Percentiles rank a stretch among this genome's conserved stretches.
phyloP scores from a whole-genome alignment of 2,113 vertebrate species.

The Muntiacus reevesi region DNA sequence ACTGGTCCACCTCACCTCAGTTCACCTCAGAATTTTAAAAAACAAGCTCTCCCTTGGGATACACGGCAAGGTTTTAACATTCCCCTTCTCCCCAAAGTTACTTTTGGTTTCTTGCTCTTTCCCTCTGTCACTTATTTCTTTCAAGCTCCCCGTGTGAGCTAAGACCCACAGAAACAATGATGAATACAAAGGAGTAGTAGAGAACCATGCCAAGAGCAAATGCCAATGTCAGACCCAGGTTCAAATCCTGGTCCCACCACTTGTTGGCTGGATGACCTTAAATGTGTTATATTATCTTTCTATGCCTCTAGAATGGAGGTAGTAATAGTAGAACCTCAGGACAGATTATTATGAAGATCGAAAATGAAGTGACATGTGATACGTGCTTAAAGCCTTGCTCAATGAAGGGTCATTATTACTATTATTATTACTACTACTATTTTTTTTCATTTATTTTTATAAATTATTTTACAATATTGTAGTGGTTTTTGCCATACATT shows the following conservation, averaged over 20 bases:
- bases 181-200: accelerated
- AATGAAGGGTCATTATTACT: neutral
- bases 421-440: neutral
- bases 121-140: neutral
- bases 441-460: too few relatives aligned
- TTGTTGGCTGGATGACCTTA: neutral
- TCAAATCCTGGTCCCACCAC: neutral
- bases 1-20: accelerated
- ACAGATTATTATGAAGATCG: neutral
- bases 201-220: accelerated
- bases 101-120: neutral
- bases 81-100: neutral
- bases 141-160: neutral
- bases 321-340: accelerated
- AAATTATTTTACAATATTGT: too few relatives aligned
- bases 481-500: too few relatives aligned
- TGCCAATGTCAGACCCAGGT: accelerated
- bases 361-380: accelerated
- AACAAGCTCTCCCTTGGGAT: neutral
- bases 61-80: accelerated
- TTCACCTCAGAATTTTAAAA: neutral
- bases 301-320: neutral
- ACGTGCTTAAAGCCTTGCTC: neutral
- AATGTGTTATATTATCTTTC: neutral
- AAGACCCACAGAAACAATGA: accelerated